A percentile compares a stretch with the other conserved stretches of the same genome.
These are phyloP conservation scores for Stegodyphus dumicola DNA, from an alignment of 1,140 invertebrate species.

Conservation along the genomic window DNA sequence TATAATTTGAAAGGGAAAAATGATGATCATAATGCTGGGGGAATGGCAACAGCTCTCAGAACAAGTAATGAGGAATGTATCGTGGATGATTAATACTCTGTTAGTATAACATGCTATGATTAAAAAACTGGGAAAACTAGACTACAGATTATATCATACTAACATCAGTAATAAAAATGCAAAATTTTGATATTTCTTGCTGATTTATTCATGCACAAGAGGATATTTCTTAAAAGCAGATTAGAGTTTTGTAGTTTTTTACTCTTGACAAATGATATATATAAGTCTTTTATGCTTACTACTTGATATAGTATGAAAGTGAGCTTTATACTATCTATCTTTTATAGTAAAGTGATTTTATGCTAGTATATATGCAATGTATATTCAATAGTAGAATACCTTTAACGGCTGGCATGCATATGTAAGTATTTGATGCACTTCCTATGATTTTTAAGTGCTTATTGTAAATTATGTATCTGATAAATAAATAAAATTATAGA, in stretches of 20 bases:
- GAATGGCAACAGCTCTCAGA: too few species aligned
- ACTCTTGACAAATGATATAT: not conserved
- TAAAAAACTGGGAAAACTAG: too few species aligned
- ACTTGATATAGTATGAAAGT: not conserved
- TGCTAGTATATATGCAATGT: not conserved
- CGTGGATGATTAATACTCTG: too few species aligned
- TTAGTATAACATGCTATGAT: too few species aligned
- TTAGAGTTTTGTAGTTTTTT: constrained; percentile 6
- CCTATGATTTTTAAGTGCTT: constrained; percentile 1
- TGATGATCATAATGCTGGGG: too few species aligned
- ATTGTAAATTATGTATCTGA: not conserved
- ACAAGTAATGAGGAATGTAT: too few species aligned
- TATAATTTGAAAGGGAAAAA: too few species aligned
- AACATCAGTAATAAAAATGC: too few species aligned
- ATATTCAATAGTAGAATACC: not conserved
- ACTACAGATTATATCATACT: too few species aligned
- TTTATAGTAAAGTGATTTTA: not conserved
- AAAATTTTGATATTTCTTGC: too few species aligned
- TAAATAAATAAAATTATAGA: too few species aligned
- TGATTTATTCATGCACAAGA: too few species aligned
- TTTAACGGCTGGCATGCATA: not conserved
- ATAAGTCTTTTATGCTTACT: constrained; percentile 4
- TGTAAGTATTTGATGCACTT: not conserved
- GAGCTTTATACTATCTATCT: constrained; percentile 8
- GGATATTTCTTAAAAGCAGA: not conserved